Percentiles rank a stretch among this genome's conserved stretches.
Evolutionary conservation across 2,113 vertebrate species (phyloP).

Genomic region (Dipodomys merriami): DNA sequence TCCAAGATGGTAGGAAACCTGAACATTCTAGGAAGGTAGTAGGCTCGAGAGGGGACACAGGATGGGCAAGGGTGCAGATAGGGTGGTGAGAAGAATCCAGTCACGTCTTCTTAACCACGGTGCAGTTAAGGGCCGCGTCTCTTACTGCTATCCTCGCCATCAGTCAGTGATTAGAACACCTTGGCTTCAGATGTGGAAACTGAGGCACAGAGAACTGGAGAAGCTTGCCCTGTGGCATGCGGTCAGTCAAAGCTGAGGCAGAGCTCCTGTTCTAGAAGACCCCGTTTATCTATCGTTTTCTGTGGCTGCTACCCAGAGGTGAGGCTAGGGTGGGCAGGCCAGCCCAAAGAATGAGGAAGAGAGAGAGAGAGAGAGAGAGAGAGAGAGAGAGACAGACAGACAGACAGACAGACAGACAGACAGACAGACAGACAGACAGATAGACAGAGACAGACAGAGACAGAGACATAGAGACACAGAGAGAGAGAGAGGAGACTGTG

Average conservation of each 20-base stretch:
- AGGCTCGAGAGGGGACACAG: background rate
- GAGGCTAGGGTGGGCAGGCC: background rate
- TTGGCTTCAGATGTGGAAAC: background rate
- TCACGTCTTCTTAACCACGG: fast-evolving
- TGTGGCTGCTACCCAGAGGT: background rate
- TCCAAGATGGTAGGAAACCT: background rate
- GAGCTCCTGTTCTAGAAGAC: background rate
- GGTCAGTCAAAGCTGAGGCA: too few species aligned
- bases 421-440: too few species aligned
- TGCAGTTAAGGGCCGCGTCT: background rate
- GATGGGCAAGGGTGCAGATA: fast-evolving
- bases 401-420: too few species aligned
- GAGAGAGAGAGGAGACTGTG: too few species aligned
- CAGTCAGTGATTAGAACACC: background rate
- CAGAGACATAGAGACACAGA: too few species aligned
- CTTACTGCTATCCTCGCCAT: background rate
- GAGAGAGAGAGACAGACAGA: too few species aligned
- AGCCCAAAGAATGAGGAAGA: too few species aligned
- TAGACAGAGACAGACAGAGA: too few species aligned
- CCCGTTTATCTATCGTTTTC: background rate
- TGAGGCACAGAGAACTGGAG: too few species aligned
- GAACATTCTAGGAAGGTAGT: background rate
- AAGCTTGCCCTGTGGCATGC: too few species aligned
- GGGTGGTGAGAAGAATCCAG: fast-evolving
- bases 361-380: too few species aligned